phyloP scores from a whole-genome alignment of 2,888 invertebrate species.

The Adelphocoris suturalis region DNA sequence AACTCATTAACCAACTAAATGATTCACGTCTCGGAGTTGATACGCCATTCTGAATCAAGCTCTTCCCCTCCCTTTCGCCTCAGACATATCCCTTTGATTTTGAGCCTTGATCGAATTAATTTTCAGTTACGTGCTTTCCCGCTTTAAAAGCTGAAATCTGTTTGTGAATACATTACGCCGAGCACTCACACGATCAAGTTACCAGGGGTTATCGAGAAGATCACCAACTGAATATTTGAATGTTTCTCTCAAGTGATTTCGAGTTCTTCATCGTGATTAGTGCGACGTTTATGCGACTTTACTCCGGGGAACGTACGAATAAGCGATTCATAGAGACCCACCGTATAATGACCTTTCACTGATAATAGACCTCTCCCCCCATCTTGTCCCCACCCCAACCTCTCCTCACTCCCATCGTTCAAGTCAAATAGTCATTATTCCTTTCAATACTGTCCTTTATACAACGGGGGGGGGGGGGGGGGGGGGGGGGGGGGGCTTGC shows the following conservation, averaged over 20 bases:
- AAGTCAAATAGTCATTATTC: not conserved
- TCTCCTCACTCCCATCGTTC: not conserved
- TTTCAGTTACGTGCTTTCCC: slow-evolving; percentile 23
- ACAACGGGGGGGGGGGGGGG: not conserved
- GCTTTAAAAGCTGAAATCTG: slow-evolving; percentile 54
- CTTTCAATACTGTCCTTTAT: slow-evolving; percentile 13
- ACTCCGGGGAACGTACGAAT: not conserved
- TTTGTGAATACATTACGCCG: slow-evolving; percentile 52
- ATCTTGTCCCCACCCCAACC: not conserved
- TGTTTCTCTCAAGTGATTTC: slow-evolving; percentile 38
- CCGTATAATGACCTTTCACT: slow-evolving; percentile 9
- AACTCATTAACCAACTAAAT: slow-evolving; percentile 65
- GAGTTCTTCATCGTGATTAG: not conserved
- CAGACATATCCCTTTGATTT: slow-evolving; percentile 63
- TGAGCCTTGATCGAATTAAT: slow-evolving; percentile 37
- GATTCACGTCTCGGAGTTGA: slow-evolving; percentile 57
- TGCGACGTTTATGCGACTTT: not conserved
- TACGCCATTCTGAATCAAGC: slow-evolving; percentile 57
- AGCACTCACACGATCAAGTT: slow-evolving; percentile 29
- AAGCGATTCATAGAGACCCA: not conserved
- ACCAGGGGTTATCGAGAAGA: slow-evolving; percentile 34
- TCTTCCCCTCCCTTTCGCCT: slow-evolving; percentile 28
- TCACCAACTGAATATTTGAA: slow-evolving; percentile 48
- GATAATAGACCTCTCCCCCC: not conserved
- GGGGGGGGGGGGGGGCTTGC: not conserved